Evolutionary conservation across 2,888 invertebrate species (phyloP), one percentile per base, ranked within the genome.

Genomic region (Pasiphila rectangulata): DNA sequence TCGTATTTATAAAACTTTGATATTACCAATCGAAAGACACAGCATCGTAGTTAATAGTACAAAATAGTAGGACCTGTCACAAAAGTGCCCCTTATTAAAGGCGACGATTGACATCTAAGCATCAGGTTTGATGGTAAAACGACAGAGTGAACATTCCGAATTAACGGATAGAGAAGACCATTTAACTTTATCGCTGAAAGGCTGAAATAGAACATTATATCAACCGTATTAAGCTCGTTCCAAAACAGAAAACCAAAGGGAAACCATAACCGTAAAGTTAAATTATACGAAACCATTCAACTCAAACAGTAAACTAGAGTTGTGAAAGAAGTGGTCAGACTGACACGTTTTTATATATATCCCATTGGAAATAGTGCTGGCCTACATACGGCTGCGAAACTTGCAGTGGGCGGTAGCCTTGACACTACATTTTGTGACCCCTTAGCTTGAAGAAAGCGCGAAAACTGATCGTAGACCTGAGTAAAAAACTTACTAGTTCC

Each of bases 321-420:
- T 73, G 70, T 69, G 75, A 65, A 75, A 78, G 69, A 73, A 74
- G 75, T 72, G 72, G 68, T 61, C 63, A 67, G 62, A 53, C 51
- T 53, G 64, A 59, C 56, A 59, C 62, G 37, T 59, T 61, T 70
- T 69, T 77, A 77, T 69, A 74, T 48, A 72, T 70, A 72, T 67
- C 70, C 61, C 75, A 79, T 75, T 76, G 68, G 68, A 73, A 75
- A 74, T 68, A 72, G 68, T 72, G 57, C 55, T 57, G 64, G 51
- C 73, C 75, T 64, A 69, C 64, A 68, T 78, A 63, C 58, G 36
- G 29, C 44, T 43, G 39, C 41, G 37, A 46, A 50, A 45, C 41
- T 41, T 50, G 27, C 41, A 41, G 54, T 57, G 55, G 57, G 54
- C 54, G 54, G 46, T 48, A 63, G 66, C 77, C 77, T 77, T 77